phyloP scores from a whole-genome alignment of 2,113 vertebrate species.

The Callionymus lyra region DNA sequence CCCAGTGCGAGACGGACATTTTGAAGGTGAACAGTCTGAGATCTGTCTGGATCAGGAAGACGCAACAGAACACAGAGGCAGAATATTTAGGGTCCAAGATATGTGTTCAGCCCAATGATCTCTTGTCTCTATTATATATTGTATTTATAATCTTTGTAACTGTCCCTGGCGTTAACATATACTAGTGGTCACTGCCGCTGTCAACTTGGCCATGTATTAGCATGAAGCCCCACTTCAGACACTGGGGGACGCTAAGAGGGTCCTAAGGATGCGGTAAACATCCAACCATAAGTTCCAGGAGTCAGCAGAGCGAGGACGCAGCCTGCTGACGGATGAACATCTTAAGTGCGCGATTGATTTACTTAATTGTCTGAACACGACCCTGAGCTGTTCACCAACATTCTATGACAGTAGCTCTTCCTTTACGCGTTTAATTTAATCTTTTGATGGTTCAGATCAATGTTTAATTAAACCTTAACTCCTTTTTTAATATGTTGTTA shows the following conservation, averaged over 20 bases:
- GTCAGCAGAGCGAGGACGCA: conserved; percentile 21
- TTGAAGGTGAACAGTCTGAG: conserved; percentile 34
- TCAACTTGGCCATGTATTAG: too few species aligned
- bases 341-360: conserved; percentile 41
- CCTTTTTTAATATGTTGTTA: too few species aligned
- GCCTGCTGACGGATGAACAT: conserved; percentile 9
- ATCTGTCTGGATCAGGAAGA: conserved; percentile 1
- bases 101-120: too few species aligned
- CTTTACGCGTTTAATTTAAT: too few species aligned
- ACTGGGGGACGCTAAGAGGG: conserved; percentile 4
- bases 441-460: too few species aligned
- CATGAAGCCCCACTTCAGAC: not conserved
- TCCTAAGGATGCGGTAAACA: not conserved
- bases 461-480: too few species aligned
- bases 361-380: conserved; percentile 24
- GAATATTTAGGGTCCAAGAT: not conserved
- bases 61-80: not conserved
- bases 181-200: not conserved
- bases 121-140: not conserved
- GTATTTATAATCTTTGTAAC: not conserved
- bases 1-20: conserved; percentile 22
- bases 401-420: too few species aligned
- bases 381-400: not conserved
- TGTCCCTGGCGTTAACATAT: not conserved
- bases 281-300: not conserved